Percentiles rank a stretch among this genome's conserved stretches.
Conservation (phyloP, 2,888 invertebrate species). For the Aleiodes alternator region DNA sequence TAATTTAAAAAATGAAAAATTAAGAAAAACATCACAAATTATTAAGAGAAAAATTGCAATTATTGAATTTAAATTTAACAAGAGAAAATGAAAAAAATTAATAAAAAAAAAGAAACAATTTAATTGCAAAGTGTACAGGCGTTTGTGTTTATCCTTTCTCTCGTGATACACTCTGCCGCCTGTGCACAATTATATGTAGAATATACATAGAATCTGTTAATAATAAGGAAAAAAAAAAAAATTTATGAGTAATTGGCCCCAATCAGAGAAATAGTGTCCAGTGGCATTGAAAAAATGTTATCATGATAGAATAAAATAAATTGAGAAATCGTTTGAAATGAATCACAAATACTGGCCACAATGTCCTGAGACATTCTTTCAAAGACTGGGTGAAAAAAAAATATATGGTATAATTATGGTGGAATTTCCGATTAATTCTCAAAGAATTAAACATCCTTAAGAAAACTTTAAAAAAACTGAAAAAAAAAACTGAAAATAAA, state of each 20-base stretch:
- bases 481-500: conserved; percentile 52
- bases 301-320: not conserved
- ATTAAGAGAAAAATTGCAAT: conserved; percentile 48
- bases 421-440: conserved; percentile 68
- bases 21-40: conserved; percentile 39
- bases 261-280: conserved; percentile 38
- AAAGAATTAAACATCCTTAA: conserved; percentile 68
- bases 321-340: conserved; percentile 15
- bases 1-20: conserved; percentile 28
- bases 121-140: conserved; percentile 43
- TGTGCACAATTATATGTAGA: conserved; percentile 50
- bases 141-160: conserved; percentile 27
- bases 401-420: conserved; percentile 64
- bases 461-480: conserved; percentile 60
- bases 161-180: conserved; percentile 42
- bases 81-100: conserved; percentile 28
- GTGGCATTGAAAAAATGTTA: conserved; percentile 6
- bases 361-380: conserved; percentile 41
- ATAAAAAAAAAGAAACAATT: conserved; percentile 53
- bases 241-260: conserved; percentile 49
- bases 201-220: conserved; percentile 66
- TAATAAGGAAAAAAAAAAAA: conserved; percentile 62
- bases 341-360: conserved; percentile 17
- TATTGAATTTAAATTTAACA: conserved; percentile 50
- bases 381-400: conserved; percentile 49